Percentiles rank a stretch among this genome's conserved stretches.
phyloP scores from a whole-genome alignment of 2,888 invertebrate genomes.

The Apotomis turbidana region DNA sequence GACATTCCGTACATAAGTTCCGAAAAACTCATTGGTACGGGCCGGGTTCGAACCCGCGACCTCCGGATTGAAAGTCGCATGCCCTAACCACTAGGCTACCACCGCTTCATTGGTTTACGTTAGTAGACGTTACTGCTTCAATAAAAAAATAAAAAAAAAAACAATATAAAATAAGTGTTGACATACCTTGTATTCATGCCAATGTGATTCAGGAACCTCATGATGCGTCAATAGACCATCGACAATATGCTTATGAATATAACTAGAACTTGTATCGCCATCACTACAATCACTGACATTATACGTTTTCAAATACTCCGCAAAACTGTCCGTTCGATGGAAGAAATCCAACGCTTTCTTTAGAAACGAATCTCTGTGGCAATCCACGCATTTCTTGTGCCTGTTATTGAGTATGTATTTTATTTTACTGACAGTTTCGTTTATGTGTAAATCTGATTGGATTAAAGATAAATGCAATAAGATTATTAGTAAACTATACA shows the following conservation, averaged over 20 bases:
- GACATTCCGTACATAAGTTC: too few species aligned
- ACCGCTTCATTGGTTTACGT: too few species aligned
- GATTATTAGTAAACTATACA: slow-evolving; percentile 48
- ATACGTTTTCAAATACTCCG: slow-evolving; percentile 54
- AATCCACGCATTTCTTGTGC: slow-evolving; percentile 48
- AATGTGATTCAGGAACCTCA: slow-evolving; percentile 64
- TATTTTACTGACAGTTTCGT: slow-evolving; percentile 53
- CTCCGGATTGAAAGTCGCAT: too few species aligned
- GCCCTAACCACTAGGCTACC: too few species aligned
- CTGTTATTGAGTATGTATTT: slow-evolving; percentile 52
- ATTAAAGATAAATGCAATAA: slow-evolving; percentile 53
- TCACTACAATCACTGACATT: slow-evolving; percentile 60
- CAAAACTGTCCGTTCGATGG: slow-evolving; percentile 55
- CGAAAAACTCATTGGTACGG: too few species aligned
- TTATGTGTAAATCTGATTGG: slow-evolving; percentile 50
- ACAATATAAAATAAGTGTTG: not conserved
- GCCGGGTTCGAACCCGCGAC: too few species aligned
- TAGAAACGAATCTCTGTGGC: slow-evolving; percentile 50
- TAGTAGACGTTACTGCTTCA: too few species aligned
- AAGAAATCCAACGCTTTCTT: slow-evolving; percentile 54
- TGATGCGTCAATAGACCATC: slow-evolving; percentile 60
- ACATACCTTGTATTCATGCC: slow-evolving; percentile 73
- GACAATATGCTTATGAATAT: slow-evolving; percentile 56
- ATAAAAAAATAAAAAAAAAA: too few species aligned
- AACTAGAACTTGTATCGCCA: slow-evolving; percentile 45